Evolutionary conservation across 2,113 vertebrate species (phyloP), one percentile per base, ranked within the genome.

Genomic region (Protomyctophum bolini): DNA sequence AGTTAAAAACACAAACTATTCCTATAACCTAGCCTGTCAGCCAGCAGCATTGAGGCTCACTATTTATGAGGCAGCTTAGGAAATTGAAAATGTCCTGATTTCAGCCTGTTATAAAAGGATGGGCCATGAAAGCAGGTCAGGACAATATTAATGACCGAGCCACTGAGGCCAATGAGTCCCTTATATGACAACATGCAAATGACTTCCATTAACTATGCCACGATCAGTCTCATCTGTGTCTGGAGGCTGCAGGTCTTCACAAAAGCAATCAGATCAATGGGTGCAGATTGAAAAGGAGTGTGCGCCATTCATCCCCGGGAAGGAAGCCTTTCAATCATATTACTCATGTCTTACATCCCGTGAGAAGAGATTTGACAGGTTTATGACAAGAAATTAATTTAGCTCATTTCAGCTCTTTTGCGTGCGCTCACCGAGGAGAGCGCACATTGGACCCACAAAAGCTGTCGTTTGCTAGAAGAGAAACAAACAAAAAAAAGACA

Each of bases 41-140:
- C 63, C 54, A 47, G 74, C 57, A 49, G 70, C 33, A 66, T 46
- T 8, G 65, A 63, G 54, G 48, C 57, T 29, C 33, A 50, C 70
- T 68, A 72, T 85, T 79, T 78, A 84, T 28, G 47, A 80, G 77
- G 70, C 76, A 82, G 63, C 7, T 72, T n/a, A 48, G 77, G 74
- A 86, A 82, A 87, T 76, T 75, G 70, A 83, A 89, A 83, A 81
- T 51, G 57, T 69, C 63, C 72, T 81, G 70, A 85, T 83, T 79
- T 70, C 52, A 62, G 72, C 81, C 70, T 81, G 76, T 83, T 78
- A 41, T 41, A 82, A 84, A 83, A 75, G 70, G 59, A 64, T 10
- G 73, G 70, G 79, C 83, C 79, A 76, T 47, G 55, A 68, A 72
- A 64, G 28, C 14, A 8, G 70, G 66, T 75, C 82, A 69, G 11